Evolutionary conservation across 1,140 invertebrate genomes (phyloP).

Genomic region (Agrilus planipennis): DNA sequence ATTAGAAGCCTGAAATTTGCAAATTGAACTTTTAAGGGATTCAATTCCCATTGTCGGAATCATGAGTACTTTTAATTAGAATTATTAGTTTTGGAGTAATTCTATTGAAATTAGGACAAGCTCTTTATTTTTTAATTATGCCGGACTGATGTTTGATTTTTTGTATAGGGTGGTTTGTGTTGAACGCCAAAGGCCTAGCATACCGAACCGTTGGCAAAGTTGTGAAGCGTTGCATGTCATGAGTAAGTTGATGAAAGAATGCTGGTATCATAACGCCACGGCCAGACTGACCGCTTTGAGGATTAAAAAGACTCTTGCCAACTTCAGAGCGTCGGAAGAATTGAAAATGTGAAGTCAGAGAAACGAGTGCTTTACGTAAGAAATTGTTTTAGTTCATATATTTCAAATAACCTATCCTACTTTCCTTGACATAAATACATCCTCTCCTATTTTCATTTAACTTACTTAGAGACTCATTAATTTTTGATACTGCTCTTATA

Average conservation of each 20-base stretch:
- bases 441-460: too few relatives aligned
- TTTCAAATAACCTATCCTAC: not conserved
- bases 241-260: constrained; percentile 96
- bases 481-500: too few relatives aligned
- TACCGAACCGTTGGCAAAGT: constrained; percentile 81
- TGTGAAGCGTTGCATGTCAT: constrained; percentile 69
- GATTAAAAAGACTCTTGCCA: constrained; percentile 89
- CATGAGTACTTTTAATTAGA: too few relatives aligned
- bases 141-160: too few relatives aligned
- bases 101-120: too few relatives aligned
- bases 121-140: too few relatives aligned
- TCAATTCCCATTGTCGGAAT: too few relatives aligned
- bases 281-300: constrained; percentile 86
- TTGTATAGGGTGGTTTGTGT: constrained; percentile 61
- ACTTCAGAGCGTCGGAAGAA: constrained; percentile 44
- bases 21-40: too few relatives aligned
- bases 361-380: not conserved
- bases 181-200: constrained; percentile 71
- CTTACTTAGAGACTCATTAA: not conserved
- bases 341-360: constrained; percentile 32
- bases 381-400: not conserved
- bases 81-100: too few relatives aligned
- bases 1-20: too few relatives aligned
- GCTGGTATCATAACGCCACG: constrained; percentile 91
- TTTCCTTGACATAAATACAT: too few relatives aligned